Conservation (phyloP, 2,113 vertebrate genomes). For the Isichthys henryi region DNA sequence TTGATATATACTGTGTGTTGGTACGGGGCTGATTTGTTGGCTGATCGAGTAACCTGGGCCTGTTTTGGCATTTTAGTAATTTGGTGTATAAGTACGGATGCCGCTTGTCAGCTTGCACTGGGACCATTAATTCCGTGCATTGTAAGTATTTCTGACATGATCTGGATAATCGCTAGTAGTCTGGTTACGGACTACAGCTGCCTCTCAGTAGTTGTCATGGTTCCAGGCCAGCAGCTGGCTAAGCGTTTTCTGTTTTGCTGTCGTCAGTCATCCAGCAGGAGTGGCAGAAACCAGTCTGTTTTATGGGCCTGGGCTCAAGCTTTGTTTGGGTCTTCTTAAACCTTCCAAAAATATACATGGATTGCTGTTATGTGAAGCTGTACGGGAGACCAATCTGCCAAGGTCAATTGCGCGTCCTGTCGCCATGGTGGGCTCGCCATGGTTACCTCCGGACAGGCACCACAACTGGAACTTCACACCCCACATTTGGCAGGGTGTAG, state of each 20-base stretch:
- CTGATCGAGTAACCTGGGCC: neutral
- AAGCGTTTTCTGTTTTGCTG: neutral
- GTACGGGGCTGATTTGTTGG: neutral
- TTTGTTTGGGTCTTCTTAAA: neutral
- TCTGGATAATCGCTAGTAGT: neutral
- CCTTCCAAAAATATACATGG: neutral
- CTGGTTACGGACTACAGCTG: neutral
- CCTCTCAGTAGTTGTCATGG: neutral
- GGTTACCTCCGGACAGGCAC: neutral
- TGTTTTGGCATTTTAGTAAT: neutral
- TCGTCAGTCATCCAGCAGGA: neutral
- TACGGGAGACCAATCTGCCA: neutral
- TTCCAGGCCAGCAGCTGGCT: neutral
- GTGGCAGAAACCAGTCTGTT: neutral
- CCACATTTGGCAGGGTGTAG: neutral
- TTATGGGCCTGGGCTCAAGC: neutral
- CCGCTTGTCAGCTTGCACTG: neutral
- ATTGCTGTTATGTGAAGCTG: neutral
- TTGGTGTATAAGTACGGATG: neutral
- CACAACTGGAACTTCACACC: neutral
- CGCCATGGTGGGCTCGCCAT: neutral
- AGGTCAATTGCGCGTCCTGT: neutral
- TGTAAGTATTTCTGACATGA: neutral
- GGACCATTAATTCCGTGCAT: neutral
- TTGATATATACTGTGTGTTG: neutral